A percentile compares a stretch with the other conserved stretches of the same genome.
Conservation (phyloP, 2,113 vertebrate species). For the Acanthochromis polyacanthus region DNA sequence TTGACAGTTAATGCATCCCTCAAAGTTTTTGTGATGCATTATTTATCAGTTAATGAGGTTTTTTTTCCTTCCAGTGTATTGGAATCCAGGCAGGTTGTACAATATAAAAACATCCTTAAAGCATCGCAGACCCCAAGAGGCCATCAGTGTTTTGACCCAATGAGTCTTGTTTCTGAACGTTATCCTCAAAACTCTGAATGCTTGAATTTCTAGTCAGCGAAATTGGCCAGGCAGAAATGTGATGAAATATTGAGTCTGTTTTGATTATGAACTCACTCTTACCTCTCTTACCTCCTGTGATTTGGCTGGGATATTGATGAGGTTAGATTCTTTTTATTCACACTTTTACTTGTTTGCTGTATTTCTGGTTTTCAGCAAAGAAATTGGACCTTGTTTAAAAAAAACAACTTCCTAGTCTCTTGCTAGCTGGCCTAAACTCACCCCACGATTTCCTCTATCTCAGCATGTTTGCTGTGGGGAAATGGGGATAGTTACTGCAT, state of each 20-base stretch:
- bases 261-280: constrained; percentile 68
- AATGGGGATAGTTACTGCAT: constrained; percentile 6
- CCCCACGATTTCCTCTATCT: constrained; percentile 36
- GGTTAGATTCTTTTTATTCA: constrained; percentile 45
- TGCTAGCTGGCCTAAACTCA: constrained; percentile 52
- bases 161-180: constrained; percentile 44
- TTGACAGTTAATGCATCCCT: constrained; percentile 42
- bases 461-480: constrained; percentile 50
- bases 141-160: constrained; percentile 59
- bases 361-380: constrained; percentile 54
- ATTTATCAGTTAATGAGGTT: constrained; percentile 51
- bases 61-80: constrained; percentile 4
- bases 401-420: constrained; percentile 34
- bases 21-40: constrained; percentile 44
- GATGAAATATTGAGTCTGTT: constrained; percentile 71
- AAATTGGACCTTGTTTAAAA: constrained; percentile 37
- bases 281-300: constrained; percentile 63
- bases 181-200: constrained; percentile 33
- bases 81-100: constrained; percentile 15
- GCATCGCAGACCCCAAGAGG: constrained; percentile 47
- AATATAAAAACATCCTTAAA: constrained; percentile 51
- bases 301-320: constrained; percentile 66
- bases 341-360: constrained; percentile 44
- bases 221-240: constrained; percentile 55
- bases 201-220: constrained; percentile 53